Percentiles rank a stretch among this genome's conserved stretches.
Conservation (phyloP, 2,888 invertebrate genomes). For the Xanthorhoe spadicearia region DNA sequence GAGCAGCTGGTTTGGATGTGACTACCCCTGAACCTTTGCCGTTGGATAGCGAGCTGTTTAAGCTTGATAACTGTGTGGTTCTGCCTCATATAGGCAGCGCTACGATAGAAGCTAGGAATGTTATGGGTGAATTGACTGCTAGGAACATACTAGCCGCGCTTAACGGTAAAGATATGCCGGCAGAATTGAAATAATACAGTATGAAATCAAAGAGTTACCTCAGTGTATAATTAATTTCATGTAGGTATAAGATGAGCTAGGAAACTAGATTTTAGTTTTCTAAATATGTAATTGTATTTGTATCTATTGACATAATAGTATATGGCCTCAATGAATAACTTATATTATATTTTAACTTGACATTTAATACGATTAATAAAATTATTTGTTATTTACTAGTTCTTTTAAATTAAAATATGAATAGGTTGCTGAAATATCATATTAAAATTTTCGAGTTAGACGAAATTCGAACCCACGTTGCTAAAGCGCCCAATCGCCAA, state of each 20-base stretch:
- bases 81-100: constrained; percentile 98
- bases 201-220: neutral
- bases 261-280: no score
- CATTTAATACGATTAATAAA: neutral
- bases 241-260: no score
- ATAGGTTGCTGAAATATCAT: no score
- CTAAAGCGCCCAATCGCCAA: no score
- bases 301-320: neutral
- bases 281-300: no score
- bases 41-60: constrained; percentile 89
- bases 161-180: constrained; percentile 88
- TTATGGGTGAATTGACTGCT: constrained; percentile 94
- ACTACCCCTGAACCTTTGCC: constrained; percentile 96
- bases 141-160: constrained; percentile 93
- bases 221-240: neutral
- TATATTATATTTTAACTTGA: constrained; percentile 4
- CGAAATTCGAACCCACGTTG: no score
- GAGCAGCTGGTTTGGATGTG: constrained; percentile 95
- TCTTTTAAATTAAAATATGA: neutral
- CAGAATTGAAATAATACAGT: constrained; percentile 76
- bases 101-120: constrained; percentile 89
- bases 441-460: no score
- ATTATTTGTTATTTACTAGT: neutral
- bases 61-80: constrained; percentile 90
- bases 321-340: neutral